Base-by-base conservation (phyloP, 2,113 vertebrate species). In the Scomber colias region DNA sequence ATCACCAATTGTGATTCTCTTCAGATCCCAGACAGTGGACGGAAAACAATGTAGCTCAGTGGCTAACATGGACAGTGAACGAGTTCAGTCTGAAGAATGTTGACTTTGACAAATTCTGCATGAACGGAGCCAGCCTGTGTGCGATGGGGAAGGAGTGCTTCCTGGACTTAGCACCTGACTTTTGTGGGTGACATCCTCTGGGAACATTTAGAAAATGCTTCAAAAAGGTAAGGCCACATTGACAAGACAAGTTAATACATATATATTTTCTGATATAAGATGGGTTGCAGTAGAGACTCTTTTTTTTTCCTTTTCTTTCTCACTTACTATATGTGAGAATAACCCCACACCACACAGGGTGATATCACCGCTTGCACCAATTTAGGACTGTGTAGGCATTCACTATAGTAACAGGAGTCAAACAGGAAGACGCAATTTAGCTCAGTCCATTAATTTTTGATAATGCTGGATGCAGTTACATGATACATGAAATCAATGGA, bases 141-240 rank as follows among this genome's bases (percentile, higher is more conserved):
- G 97, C 96, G 0, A 95, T 99, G 93, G 98, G 98, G 30, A 99
- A 99, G 90, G 98, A 99, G 21, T 96, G 98, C 86, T 99, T 99
- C 93, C 94, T 99, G 4, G 97, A 99, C 89, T 93, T 99, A 81
- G 98, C 98, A 0, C 98, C 98, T 0, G 98, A 99, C 92, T 99
- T 99, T 99, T 81, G 98, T 99, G 72, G 98, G 98, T 17, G 98
- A 99, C 83, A 99, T 99, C 93, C 96, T 99, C 9, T 99, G 98
- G 98, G 98, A 99, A 51, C 98, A 99, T 75, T 93, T 99, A 88
- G 98, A 99, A 99, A 93, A 99, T 99, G 94, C 94, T 99, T 91
- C 98, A 99, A 91, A 99, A 99, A 97, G 98, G 98, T 99, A 92
- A 93, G 51, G 13, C 9, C 10, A 17, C 12, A 5, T n/a, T 27